Evolutionary conservation across 2,797 vertebrate species (phyloP), one percentile per base, ranked within the genome.

Genomic region (Danio albolineatus): DNA sequence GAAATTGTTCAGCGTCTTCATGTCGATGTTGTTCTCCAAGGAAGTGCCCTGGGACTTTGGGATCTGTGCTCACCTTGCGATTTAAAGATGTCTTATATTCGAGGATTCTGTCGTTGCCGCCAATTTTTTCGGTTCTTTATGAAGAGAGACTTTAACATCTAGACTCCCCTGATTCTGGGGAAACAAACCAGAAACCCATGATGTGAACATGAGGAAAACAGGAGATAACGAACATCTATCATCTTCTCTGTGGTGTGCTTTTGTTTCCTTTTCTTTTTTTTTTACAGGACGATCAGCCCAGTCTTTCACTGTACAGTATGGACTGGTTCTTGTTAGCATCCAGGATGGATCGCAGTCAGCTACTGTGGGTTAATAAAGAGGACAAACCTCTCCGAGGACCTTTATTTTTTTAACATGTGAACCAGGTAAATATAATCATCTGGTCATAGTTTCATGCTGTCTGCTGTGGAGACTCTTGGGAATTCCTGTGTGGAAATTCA

Each of bases 261-360:
- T 78, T 72, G 87, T 46, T 84, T 70, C 28, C 28, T 71, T 54
- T 28, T 57, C 51, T 64, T 82, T 60, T 36, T 54, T 10, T 67
- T 80, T 67, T 21, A 75, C 44, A 73, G 59, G 67, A 65, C 76
- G 36, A 67, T 57, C 46, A 19, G 48, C 43, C 59, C 48, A 19
- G 57, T 74, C 46, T 62, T 53, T 51, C 46, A 41, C 75, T 67
- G 61, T 79, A 70, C 57, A 82, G 49, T 72, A 84, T 75, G 84
- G 79, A 85, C 85, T 70, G 86, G 89, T 89, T 88, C 87, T 89
- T 88, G 51, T 57, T 65, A 72, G 78, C 21, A 53, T 80, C 28
- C n/a, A 38, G 51, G 48, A 75, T 39, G 78, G 67, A 49, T 69
- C 82, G 59, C 57, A 19, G 74, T 56, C 41, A 54, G 53, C 57